A percentile compares a stretch with the other conserved stretches of the same genome.
These are phyloP conservation scores for Platycnemis pennipes DNA, from an alignment of 2,888 invertebrate genomes.

Conservation along the genomic window DNA sequence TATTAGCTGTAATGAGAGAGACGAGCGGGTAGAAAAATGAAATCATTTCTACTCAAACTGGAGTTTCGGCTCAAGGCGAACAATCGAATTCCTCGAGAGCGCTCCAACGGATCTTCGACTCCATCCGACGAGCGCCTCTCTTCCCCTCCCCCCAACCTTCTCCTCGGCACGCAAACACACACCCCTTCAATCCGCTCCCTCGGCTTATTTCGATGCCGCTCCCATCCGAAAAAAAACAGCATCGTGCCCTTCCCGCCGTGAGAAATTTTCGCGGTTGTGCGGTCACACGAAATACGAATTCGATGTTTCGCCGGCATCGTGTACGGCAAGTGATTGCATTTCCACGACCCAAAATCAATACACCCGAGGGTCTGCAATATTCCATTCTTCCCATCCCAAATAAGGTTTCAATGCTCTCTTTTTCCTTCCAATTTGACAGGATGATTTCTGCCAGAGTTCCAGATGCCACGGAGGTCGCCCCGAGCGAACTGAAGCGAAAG, in stretches of 20 bases:
- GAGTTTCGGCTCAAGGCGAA: too few relatives aligned
- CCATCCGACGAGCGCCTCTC: neutral
- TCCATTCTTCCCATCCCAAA: neutral
- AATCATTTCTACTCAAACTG: too few relatives aligned
- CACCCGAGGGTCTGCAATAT: neutral
- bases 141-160: neutral
- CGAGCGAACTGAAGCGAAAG: neutral
- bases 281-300: neutral
- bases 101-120: too few relatives aligned
- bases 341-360: neutral
- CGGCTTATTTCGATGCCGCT: neutral
- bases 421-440: neutral
- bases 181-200: neutral
- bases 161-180: neutral
- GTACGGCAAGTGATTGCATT: neutral
- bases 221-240: neutral
- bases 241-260: slow-evolving; percentile 38
- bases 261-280: slow-evolving; percentile 33
- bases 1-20: too few relatives aligned
- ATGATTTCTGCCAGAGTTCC: neutral
- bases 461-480: neutral
- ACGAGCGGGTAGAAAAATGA: too few relatives aligned
- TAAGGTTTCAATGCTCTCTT: neutral
- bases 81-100: too few relatives aligned
- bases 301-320: neutral